Evolutionary conservation across 1,140 invertebrate species (phyloP), one percentile per base, ranked within the genome.

Genomic region (Hylyphantes graminicola): DNA sequence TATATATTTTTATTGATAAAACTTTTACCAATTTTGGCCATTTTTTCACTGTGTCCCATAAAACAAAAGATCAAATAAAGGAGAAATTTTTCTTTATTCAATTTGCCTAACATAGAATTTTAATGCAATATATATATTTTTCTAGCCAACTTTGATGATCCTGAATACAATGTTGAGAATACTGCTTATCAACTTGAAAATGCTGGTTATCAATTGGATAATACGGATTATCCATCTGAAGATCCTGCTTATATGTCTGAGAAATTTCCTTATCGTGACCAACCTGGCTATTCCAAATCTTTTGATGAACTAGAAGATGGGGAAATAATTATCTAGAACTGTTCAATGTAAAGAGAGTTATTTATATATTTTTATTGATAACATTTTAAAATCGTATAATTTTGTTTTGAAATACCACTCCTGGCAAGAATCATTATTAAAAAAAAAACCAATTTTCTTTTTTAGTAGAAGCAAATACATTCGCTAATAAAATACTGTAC

Each of bases 291-390:
- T 13, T 7, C 19, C 15, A 70, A 57, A 12, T 50, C 67, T 15
- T 68, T 80, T 80, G 64, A 68, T 70, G 77, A 80, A 10, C 19
- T 78, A 13, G 64, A 68, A 21, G 65, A 80, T 17, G 63, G 59
- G 12, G 77, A 80, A 70, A 70, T 80, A 54, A 80, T 80, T 11
- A 80, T 80, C 63, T 76, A 61, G 65, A 80, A 53, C 19, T 78
- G 57, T 54, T 12, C 35, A 76, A 57, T 15, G 51, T 7, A 13
- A 13, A 35, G 5, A 50, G 9, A 15, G 7, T 13, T 17, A n/a
- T 2, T 10, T 13, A 55, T 15, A 0, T 21, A 21, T 12, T 55
- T 72, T 54, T 48, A 9, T 72, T 54, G 0, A 6, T 72, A 54
- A n/a, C 2, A 9, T 72, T 72, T 72, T 15, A 54, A 4, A 54